These are phyloP conservation scores for Sylvia atricapilla DNA, from an alignment of 2,113 vertebrate species.

Conservation along the genomic window DNA sequence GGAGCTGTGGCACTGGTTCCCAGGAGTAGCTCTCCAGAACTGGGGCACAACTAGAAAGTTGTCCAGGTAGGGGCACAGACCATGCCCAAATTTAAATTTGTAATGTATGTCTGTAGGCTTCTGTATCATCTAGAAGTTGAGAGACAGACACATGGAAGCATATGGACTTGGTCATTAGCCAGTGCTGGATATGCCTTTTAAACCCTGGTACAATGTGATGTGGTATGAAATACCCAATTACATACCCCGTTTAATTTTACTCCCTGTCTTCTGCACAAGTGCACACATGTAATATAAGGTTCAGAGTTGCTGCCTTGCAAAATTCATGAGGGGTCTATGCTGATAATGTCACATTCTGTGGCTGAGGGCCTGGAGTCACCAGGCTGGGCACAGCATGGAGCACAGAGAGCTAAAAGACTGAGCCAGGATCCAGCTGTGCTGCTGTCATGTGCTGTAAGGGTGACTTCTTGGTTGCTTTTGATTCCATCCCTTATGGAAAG, in stretches of 20 bases:
- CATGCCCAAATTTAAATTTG: neutral
- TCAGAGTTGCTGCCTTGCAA: neutral
- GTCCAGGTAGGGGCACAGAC: neutral
- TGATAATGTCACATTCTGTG: neutral
- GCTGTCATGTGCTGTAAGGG: neutral
- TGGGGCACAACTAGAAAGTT: neutral
- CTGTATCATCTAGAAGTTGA: neutral
- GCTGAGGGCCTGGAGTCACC: neutral
- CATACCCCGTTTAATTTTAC: neutral
- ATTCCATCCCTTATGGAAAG: neutral
- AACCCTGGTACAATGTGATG: neutral
- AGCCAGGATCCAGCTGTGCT: neutral
- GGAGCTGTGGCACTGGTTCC: neutral
- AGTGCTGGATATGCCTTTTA: neutral
- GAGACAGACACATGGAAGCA: neutral
- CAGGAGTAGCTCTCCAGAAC: neutral
- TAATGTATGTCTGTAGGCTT: neutral
- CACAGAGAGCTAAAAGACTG: neutral
- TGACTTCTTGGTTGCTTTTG: neutral
- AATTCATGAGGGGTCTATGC: neutral
- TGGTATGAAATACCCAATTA: neutral
- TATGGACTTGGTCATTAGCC: neutral
- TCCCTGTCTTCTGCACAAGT: neutral
- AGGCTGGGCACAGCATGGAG: neutral
- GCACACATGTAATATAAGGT: neutral